Evolutionary conservation across 2,113 vertebrate species (phyloP), one percentile per base, ranked within the genome.

Genomic region (Andinoacara biseriatus): DNA sequence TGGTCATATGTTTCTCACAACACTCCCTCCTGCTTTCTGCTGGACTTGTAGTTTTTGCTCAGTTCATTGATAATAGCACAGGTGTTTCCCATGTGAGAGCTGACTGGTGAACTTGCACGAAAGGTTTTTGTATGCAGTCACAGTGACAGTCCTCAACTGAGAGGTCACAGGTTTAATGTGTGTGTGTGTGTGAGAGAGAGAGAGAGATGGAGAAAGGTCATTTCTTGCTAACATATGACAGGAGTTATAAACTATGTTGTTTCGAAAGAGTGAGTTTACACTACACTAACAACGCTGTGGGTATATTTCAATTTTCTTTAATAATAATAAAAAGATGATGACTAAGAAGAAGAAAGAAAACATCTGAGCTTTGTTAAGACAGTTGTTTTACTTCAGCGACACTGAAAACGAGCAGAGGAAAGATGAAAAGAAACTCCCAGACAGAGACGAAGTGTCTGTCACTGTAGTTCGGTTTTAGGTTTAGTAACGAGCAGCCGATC

Each of bases 351-450:
- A 29, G 20, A 3, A 20, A 72, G 24, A n/a, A 72, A 52, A 52
- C 46, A 72, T 52, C 10, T 20, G 2, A 72, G 24, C 43, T 52
- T 72, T 72, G 46, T 52, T 20, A 20, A 72, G 24, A 0, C 65
- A 13, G 10, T 52, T 11, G 5, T 52, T 72, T 72, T n/a, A 52
- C 24, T 72, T 72, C 10, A 72, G 46, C 18, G 10, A 72, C 52
- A 52, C 65, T 46, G 49, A 46, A 31, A 72, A 72, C 2, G 1
- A 72, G 67, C 67, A 52, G 67, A 52, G 67, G 2, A 52, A 31
- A 54, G 67, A 72, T 31, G 43, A 72, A 72, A 72, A 72, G 46
- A 72, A 72, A 72, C 67, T 52, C 46, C 10, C 43, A 72, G 52
- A 72, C 43, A 72, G 65, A 72, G 43, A 72, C 52, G 9, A 17